Percentiles rank a stretch among this genome's conserved stretches.
Conservation (phyloP, 2,113 vertebrate species). For the Psittacara wagleri region DNA sequence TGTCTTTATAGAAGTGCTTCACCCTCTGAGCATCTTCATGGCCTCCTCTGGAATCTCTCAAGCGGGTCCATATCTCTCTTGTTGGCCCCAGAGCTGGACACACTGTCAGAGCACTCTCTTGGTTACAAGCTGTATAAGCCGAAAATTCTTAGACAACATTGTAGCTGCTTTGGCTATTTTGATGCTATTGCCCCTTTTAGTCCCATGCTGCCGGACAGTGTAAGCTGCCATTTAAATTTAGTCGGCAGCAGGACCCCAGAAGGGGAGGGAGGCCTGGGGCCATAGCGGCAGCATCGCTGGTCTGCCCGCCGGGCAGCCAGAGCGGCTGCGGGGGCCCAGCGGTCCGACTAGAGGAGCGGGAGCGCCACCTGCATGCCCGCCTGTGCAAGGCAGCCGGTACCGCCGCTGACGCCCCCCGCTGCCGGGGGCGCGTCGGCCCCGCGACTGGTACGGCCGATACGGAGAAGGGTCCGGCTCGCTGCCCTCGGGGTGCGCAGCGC, state of each 20-base stretch:
- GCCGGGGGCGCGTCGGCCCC: accelerated
- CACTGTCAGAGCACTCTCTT: no score
- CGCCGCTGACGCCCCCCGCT: no score
- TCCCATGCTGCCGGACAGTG: accelerated
- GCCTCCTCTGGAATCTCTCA: accelerated
- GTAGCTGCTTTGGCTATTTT: not conserved
- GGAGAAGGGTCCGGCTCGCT: not conserved
- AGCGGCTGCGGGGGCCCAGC: accelerated
- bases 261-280: no score
- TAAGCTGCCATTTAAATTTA: not conserved
- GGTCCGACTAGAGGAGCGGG: not conserved
- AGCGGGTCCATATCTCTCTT: accelerated
- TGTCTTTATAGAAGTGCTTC: accelerated
- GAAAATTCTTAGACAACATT: no score
- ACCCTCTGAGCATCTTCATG: accelerated
- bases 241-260: accelerated
- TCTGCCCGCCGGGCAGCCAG: no score
- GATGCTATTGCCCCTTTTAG: not conserved
- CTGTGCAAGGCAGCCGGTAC: not conserved
- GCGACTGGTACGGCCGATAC: accelerated
- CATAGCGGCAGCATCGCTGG: not conserved
- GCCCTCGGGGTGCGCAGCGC: not conserved
- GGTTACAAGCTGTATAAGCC: accelerated
- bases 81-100: not conserved
- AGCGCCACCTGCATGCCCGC: conserved; percentile 52